Percentiles rank a stretch among this genome's conserved stretches.
Conservation (phyloP, 2,113 vertebrate species). For the Cryptotis parvus region DNA sequence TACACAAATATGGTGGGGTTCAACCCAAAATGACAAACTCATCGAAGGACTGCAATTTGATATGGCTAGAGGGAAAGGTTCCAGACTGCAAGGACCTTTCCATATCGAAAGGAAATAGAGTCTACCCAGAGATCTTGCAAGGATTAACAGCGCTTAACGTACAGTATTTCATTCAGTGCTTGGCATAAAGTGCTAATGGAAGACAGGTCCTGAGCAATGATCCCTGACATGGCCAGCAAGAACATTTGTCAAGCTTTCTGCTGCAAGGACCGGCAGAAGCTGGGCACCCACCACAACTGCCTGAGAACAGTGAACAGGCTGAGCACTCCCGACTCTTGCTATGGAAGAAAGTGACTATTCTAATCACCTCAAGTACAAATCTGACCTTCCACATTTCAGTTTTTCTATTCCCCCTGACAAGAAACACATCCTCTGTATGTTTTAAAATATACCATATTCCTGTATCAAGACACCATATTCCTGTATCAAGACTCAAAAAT, state of each 20-base stretch:
- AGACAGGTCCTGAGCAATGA: neutral
- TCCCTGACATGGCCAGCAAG: neutral
- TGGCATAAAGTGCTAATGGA: conserved; percentile 26
- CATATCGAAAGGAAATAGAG: neutral
- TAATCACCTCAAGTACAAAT: neutral
- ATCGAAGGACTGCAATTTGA: neutral
- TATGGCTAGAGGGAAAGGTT: neutral
- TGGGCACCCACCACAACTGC: fast-evolving
- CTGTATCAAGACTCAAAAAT: conserved; percentile 22
- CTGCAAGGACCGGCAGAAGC: neutral
- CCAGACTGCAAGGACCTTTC: neutral
- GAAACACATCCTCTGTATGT: neutral
- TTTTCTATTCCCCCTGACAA: conserved; percentile 17
- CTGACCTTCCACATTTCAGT: neutral
- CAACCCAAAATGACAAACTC: conserved; percentile 30
- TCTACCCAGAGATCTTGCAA: neutral
- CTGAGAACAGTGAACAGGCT: neutral
- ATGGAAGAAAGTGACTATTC: neutral
- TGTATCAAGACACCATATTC: neutral
- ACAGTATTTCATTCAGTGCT: neutral
- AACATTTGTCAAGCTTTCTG: neutral
- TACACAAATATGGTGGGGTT: neutral
- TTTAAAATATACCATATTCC: conserved; percentile 17
- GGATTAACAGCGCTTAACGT: neutral
- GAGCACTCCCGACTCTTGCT: neutral